Evolutionary conservation across 1,140 invertebrate genomes (phyloP), one percentile per base, ranked within the genome.

Genomic region (Telenomus remus): DNA sequence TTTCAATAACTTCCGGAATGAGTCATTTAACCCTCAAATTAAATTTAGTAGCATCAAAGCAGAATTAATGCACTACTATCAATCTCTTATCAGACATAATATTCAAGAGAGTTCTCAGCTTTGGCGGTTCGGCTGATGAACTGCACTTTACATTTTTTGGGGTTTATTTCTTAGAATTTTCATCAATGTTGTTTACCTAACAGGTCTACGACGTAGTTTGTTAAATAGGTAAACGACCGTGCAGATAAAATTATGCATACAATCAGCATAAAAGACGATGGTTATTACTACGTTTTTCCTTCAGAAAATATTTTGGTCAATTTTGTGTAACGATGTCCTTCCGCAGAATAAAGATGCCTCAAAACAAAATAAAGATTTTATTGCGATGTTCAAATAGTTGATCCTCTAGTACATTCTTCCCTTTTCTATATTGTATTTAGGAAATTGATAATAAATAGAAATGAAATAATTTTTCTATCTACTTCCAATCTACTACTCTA

Each of bases 241-340:
- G 12, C 9, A 13, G 16, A 8, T 35, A 54, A 61, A 55, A 54
- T 60, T 14, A 37, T 53, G 64, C 47, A 59, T 61, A 61, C 13
- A 55, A 70, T 63, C 63, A 56, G 57, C 53, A 71, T 71, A 69
- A 70, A 63, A 63, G 56, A 61, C 68, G 63, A 71, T 61, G 56
- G 66, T 70, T 70, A 61, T 55, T 56, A 60, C 16, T 34, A 16
- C 16, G 50, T 39, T 54, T 44, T 61, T 34, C 44, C 35, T 53
- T 48, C 39, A 39, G 16, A 60, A 69, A 69, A 70, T 70, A 57
- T 56, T 71, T 50, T n/a, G 39, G 13, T 12, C 34, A 12, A 34
- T 34, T 54, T 69, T 12, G 15, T 47, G 50, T 68, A 53, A 68
- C 43, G 48, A 59, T 53, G 55, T 15, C 50, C 10, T 42, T 13